A percentile compares a stretch with the other conserved stretches of the same genome.
These are phyloP conservation scores for Danaus chrysippus DNA, from an alignment of 2,888 invertebrate genomes.

Conservation along the genomic window DNA sequence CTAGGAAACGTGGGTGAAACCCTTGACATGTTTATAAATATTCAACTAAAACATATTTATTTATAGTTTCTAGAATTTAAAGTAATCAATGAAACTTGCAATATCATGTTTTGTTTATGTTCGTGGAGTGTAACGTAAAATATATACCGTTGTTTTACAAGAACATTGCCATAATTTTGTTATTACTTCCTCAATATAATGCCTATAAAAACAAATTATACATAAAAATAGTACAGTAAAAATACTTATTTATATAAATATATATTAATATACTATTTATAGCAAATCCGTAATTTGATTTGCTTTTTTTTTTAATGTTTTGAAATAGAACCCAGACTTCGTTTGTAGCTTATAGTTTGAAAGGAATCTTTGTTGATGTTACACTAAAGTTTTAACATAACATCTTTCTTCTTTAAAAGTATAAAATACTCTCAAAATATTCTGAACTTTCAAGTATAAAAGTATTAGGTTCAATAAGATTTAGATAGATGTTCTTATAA, in stretches of 20 bases:
- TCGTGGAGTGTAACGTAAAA: conserved; percentile 13
- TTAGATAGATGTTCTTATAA: too few species aligned
- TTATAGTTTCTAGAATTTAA: background rate
- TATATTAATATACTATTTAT: background rate
- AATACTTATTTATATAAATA: background rate
- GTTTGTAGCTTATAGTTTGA: too few species aligned
- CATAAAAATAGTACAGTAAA: background rate
- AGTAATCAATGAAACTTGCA: conserved; percentile 23
- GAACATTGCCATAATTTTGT: too few species aligned
- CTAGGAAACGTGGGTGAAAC: conserved; percentile 1
- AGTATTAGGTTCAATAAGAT: too few species aligned
- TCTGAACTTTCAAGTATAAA: too few species aligned
- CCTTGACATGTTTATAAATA: conserved; percentile 7
- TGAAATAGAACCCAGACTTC: background rate
- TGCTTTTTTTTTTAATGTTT: background rate
- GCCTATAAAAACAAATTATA: too few species aligned
- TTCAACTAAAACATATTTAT: background rate
- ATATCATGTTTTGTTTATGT: conserved; percentile 28
- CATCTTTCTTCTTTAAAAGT: too few species aligned
- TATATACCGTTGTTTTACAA: background rate
- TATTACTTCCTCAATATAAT: too few species aligned
- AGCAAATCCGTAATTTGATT: background rate
- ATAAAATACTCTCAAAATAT: too few species aligned
- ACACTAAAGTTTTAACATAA: too few species aligned
- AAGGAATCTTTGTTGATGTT: too few species aligned